Base-by-base conservation (phyloP, 2,888 invertebrate genomes). In the Acleris emargana region DNA sequence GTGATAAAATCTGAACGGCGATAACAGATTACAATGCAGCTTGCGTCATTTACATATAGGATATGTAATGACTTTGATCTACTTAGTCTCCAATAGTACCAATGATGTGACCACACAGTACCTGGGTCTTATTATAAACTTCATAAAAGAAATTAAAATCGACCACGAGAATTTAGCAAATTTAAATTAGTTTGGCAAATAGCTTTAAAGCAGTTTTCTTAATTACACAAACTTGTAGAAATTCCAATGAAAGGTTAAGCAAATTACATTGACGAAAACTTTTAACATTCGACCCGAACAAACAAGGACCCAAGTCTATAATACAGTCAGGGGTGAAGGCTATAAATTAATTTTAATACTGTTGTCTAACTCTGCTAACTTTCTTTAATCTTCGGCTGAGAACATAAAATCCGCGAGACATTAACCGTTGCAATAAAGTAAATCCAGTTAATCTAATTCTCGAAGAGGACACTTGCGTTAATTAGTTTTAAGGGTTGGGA, bases 241-340 rank as follows among this genome's bases (percentile, higher is more conserved):
- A 62, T 62, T 53, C 47, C 58, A 6, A 50, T 49, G 61, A 58
- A 54, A 54, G 49, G 50, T 59, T 49, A 66, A 55, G 38, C n/a
- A 55, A 62, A 68, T 58, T 58, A 68, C 18, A 58, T 55, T 51
- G 6, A 50, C 16, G 28, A 54, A 59, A 66, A 52, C 58, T 62
- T 68, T 64, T 64, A 58, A 47, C 63, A 64, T 69, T 71, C 54
- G 64, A 60, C 72, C 72, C 69, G 70, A 72, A 71, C 68, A 76
- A 75, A 70, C 64, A 69, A 64, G 47, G 66, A 25, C 28, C 61
- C 22, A 68, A 64, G 52, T 60, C 62, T 67, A 64, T 71, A 71
- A 73, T 68, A 69, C 47, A 58, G 64, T 68, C 72, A 72, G 2
- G 45, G 45, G 45, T 45, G 45, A n/a, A 64, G 45, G 64, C 67